phyloP scores from a whole-genome alignment of 1,140 invertebrate genomes.

The Ceratina calcarata region DNA sequence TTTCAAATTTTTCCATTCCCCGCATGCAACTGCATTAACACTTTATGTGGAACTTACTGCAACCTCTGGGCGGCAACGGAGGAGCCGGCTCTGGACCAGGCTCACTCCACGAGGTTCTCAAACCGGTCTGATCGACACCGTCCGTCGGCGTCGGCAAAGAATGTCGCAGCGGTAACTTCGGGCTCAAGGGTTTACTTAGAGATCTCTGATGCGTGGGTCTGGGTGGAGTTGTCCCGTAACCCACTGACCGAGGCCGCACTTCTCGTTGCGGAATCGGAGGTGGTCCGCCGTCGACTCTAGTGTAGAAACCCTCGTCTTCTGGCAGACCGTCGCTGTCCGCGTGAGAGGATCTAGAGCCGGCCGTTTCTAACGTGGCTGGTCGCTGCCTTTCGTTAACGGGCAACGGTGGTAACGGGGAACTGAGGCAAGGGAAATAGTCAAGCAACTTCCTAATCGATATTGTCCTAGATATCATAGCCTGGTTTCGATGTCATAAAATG shows the following conservation, averaged over 20 bases:
- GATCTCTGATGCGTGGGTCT: conserved; percentile 82
- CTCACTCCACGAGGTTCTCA: conserved; percentile 84
- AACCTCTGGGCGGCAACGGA: conserved; percentile 83
- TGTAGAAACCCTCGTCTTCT: conserved; percentile 78
- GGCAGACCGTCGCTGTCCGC: conserved; percentile 71
- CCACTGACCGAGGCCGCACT: conserved; percentile 81
- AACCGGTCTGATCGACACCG: conserved; percentile 73
- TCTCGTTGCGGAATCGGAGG: conserved; percentile 83
- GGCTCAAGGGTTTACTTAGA: conserved; percentile 83
- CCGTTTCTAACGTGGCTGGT: conserved; percentile 71
- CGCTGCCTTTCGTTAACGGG: conserved; percentile 82
- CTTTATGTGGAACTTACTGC: conserved; percentile 75
- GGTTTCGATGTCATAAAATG: too few relatives aligned
- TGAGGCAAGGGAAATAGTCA: conserved; percentile 59
- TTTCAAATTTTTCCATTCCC: neutral
- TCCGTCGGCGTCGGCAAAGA: conserved; percentile 79
- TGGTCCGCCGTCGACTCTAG: conserved; percentile 76
- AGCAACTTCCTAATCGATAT: neutral
- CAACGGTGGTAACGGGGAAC: conserved; percentile 87
- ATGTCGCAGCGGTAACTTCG: conserved; percentile 81
- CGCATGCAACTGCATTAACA: neutral
- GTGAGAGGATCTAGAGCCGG: conserved; percentile 69
- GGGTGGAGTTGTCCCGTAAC: conserved; percentile 81
- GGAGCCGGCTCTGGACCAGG: conserved; percentile 82
- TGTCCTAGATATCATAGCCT: too few relatives aligned